Evolutionary conservation across 2,113 vertebrate genomes (phyloP), one percentile per base, ranked within the genome.

Genomic region (Oryzias melastigma): DNA sequence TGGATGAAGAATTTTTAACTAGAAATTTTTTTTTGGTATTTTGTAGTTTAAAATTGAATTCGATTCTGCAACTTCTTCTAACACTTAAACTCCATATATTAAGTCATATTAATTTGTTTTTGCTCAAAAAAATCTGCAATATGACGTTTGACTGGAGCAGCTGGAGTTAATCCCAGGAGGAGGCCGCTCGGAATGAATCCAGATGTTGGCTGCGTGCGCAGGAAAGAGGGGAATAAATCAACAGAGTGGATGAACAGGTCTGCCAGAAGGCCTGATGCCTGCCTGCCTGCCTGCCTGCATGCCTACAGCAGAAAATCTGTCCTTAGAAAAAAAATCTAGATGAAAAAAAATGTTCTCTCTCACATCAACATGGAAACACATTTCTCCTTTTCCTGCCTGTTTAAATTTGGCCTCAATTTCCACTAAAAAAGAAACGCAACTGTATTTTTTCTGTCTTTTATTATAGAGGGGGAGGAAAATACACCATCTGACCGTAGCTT

Each of bases 391-490:
- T 18, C 8, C 18, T 47, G 46, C 46, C 17, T 46, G 44, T 46
- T 6, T 18, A 22, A 7, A 35, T 3, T 52, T 19, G 24, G 42
- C 42, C 18, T 58, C 8, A 17, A 3, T 44, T 52, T 62, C 1
- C 12, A 16, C 45, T 54, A n/a, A 15, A 78, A 56, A 44, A 51
- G 55, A 74, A 53, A 25, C 56, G 47, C 75, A 8, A 82, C 57
- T 77, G 53, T 58, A 58, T 51, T 58, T 82, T 89, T 89, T 85
- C 68, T 77, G 65, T 74, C 57, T 82, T 91, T 90, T 91, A 90
- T 91, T 90, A 80, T 80, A 83, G 72, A 84, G 77, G 35, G 66
- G 57, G 77, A 81, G 77, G 80, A 89, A 89, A 88, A 88, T 84
- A 85, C 86, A 90, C 64, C 66, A 80, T 89, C 85, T 86, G 78